Evolutionary conservation across 1,140 invertebrate species (phyloP).

Genomic region (Drosophila bifasciata): DNA sequence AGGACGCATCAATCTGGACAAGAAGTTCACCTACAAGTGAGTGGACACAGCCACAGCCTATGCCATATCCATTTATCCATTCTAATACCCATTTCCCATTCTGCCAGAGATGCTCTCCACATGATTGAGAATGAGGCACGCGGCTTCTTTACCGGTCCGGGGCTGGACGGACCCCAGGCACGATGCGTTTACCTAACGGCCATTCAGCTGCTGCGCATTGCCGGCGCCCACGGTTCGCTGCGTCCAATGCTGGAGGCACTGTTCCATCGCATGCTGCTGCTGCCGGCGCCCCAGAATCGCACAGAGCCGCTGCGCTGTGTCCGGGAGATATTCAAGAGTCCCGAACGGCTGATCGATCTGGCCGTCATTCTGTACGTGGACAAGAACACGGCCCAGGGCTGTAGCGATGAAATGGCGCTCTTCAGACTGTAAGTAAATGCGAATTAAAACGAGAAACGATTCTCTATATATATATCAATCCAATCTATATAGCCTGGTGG

Average conservation of each 20-base stretch:
- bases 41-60: too few species aligned
- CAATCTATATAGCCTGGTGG: slow-evolving; percentile 89
- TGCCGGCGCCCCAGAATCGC: slow-evolving; percentile 93
- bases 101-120: slow-evolving; percentile 78
- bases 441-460: not conserved
- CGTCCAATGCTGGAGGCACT: slow-evolving; percentile 95
- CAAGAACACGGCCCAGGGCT: slow-evolving; percentile 89
- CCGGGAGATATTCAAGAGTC: slow-evolving; percentile 89
- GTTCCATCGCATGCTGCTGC: slow-evolving; percentile 95
- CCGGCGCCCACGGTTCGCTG: slow-evolving; percentile 92
- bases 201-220: slow-evolving; percentile 93
- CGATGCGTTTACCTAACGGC: slow-evolving; percentile 85
- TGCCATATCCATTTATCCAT: too few species aligned
- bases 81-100: not conserved
- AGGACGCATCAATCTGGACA: slow-evolving; percentile 84
- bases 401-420: slow-evolving; percentile 95
- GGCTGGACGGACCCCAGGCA: slow-evolving; percentile 80
- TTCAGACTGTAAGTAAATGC: slow-evolving; percentile 91
- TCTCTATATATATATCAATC: too few species aligned
- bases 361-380: slow-evolving; percentile 89
- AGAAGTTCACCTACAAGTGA: slow-evolving; percentile 84
- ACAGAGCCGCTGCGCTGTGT: slow-evolving; percentile 93
- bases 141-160: slow-evolving; percentile 82
- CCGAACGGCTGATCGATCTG: slow-evolving; percentile 89
- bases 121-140: slow-evolving; percentile 83